A percentile compares a stretch with the other conserved stretches of the same genome.
These are phyloP conservation scores for Discoglossus pictus DNA, from an alignment of 2,797 vertebrate genomes.

Conservation along the genomic window DNA sequence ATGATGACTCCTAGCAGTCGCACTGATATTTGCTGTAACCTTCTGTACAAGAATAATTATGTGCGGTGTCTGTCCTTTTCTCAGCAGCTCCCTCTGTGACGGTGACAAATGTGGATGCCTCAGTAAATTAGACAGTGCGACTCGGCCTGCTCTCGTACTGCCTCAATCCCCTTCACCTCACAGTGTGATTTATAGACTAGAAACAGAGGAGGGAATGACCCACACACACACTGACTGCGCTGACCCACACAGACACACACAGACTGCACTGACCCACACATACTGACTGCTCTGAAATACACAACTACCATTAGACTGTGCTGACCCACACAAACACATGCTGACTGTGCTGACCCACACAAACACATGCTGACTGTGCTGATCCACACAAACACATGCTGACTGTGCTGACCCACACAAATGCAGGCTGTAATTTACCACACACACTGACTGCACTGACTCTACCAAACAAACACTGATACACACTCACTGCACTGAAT, in stretches of 20 bases:
- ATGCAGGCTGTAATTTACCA: too few species aligned
- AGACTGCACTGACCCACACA: background rate
- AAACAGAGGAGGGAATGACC: constrained; percentile 32
- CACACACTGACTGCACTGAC: constrained; percentile 6
- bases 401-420: too few species aligned
- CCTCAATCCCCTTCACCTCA: constrained; percentile 48
- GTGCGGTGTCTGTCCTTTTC: constrained; percentile 40
- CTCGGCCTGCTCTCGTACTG: constrained; percentile 36
- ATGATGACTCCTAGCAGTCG: constrained; percentile 42
- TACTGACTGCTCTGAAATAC: too few species aligned
- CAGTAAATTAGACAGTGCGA: constrained; percentile 49
- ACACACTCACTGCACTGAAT: too few species aligned
- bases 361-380: background rate
- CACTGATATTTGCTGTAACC: constrained; percentile 48
- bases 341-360: background rate
- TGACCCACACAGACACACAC: background rate
- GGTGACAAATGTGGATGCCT: constrained; percentile 52
- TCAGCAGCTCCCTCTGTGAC: constrained; percentile 48
- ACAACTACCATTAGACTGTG: too few species aligned
- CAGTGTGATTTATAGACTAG: constrained; percentile 52
- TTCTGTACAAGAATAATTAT: constrained; percentile 51
- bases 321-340: constrained; percentile 46
- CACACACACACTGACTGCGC: constrained; percentile 25
- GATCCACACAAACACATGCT: too few species aligned
- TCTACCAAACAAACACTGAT: background rate